A percentile compares a stretch with the other conserved stretches of the same genome.
phyloP scores from a whole-genome alignment of 23 tunicate species.

The Corella eumyota region DNA sequence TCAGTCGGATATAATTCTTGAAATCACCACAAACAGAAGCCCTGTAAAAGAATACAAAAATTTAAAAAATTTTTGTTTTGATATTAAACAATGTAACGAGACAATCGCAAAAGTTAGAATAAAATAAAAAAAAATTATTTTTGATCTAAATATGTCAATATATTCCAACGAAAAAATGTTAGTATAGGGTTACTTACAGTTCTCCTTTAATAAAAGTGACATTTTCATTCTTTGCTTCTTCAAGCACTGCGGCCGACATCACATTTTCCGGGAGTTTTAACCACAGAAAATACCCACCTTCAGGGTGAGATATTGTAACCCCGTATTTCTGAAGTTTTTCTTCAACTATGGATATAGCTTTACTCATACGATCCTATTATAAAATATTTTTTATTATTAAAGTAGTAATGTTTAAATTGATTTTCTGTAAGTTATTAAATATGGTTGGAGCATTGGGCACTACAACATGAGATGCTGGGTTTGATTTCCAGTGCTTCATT shows the following conservation, averaged over 20 bases:
- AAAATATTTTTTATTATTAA: too few relatives aligned
- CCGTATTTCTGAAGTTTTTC: conserved; percentile 20
- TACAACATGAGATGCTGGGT: too few relatives aligned
- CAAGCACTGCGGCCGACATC: conserved; percentile 25
- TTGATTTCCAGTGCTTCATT: too few relatives aligned
- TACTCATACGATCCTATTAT: conserved; percentile 41
- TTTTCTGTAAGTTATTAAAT: too few relatives aligned
- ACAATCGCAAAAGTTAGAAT: background rate
- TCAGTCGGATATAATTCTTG: conserved; percentile 46
- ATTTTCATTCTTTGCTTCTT: conserved; percentile 15
- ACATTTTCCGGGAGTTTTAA: conserved; percentile 37
- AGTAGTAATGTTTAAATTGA: too few relatives aligned
- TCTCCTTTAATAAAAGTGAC: conserved; percentile 40
- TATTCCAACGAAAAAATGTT: too few relatives aligned
- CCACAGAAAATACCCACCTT: conserved; percentile 80
- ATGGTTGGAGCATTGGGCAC: too few relatives aligned
- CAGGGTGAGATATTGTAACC: conserved; percentile 44
- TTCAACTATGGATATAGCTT: conserved; percentile 21
- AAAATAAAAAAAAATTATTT: too few relatives aligned
- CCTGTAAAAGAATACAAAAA: conserved; percentile 8
- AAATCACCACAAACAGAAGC: conserved; percentile 50
- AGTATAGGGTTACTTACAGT: conserved; percentile 29
- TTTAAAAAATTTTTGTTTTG: background rate
- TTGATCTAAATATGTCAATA: too few relatives aligned
- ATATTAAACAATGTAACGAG: background rate